A percentile compares a stretch with the other conserved stretches of the same genome.
phyloP scores from a whole-genome alignment of 2,113 vertebrate species.

The Haliaeetus leucogaster region DNA sequence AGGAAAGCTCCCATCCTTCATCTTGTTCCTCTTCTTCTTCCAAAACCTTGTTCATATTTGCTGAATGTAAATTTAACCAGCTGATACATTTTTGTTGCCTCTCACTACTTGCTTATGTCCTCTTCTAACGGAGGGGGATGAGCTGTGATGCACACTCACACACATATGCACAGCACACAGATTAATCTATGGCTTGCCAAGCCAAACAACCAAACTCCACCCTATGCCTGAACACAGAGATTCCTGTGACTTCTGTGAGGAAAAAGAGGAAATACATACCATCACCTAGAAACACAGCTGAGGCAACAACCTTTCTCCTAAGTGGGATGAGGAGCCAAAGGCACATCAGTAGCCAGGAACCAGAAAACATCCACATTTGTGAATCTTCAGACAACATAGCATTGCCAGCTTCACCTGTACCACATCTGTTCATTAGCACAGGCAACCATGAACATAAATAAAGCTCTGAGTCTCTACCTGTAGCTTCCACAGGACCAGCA shows the following conservation, averaged over 20 bases:
- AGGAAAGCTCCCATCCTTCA: background rate
- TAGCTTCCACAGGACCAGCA: background rate
- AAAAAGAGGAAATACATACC: background rate
- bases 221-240: background rate
- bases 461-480: background rate
- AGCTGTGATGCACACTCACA: background rate
- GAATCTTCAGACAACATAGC: background rate
- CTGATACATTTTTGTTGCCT: background rate
- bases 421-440: background rate
- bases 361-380: background rate
- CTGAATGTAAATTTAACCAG: background rate
- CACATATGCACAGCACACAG: background rate
- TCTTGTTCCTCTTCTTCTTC: background rate
- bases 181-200: background rate
- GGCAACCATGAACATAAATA: background rate
- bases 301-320: background rate
- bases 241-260: background rate
- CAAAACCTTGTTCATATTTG: background rate
- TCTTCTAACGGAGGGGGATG: background rate
- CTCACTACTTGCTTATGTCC: background rate
- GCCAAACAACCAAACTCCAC: background rate
- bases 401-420: background rate
- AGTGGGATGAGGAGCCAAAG: background rate
- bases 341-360: background rate
- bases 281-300: background rate